These are phyloP conservation scores for Rhinolophus sinicus DNA, from an alignment of 2,113 vertebrate genomes.

Conservation along the genomic window DNA sequence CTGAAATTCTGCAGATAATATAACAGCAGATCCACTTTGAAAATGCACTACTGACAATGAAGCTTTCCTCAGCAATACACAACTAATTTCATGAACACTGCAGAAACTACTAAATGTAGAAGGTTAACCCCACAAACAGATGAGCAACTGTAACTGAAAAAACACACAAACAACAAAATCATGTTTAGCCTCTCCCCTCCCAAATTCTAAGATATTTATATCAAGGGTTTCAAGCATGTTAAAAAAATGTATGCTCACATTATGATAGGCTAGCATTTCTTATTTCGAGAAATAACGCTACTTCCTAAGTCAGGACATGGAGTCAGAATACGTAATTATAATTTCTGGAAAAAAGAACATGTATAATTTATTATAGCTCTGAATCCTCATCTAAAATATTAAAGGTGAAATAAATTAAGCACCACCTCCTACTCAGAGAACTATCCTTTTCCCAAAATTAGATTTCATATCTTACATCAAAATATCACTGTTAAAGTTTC, in stretches of 20 bases:
- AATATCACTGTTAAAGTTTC: not conserved
- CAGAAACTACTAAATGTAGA: not conserved
- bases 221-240: not conserved
- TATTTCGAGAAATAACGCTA: slow-evolving; percentile 52
- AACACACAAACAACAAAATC: not conserved
- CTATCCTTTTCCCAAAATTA: slow-evolving; percentile 34
- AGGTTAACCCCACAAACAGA: not conserved
- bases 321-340: slow-evolving; percentile 20
- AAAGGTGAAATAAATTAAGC: not conserved
- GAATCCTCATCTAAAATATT: slow-evolving; percentile 46
- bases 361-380: slow-evolving; percentile 50
- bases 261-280: slow-evolving; percentile 7
- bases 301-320: not conserved
- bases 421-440: slow-evolving; percentile 23
- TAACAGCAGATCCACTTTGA: not conserved
- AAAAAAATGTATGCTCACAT: not conserved
- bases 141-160: not conserved
- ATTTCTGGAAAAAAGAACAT: slow-evolving; percentile 23
- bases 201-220: slow-evolving; percentile 42
- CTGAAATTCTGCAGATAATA: not conserved
- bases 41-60: not conserved
- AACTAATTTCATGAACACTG: not conserved
- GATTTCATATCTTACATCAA: slow-evolving; percentile 25
- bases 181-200: not conserved
- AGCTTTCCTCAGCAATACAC: not conserved